Base-by-base conservation (phyloP, 2,797 vertebrate species). In the Triplophysa yarkandensis region DNA sequence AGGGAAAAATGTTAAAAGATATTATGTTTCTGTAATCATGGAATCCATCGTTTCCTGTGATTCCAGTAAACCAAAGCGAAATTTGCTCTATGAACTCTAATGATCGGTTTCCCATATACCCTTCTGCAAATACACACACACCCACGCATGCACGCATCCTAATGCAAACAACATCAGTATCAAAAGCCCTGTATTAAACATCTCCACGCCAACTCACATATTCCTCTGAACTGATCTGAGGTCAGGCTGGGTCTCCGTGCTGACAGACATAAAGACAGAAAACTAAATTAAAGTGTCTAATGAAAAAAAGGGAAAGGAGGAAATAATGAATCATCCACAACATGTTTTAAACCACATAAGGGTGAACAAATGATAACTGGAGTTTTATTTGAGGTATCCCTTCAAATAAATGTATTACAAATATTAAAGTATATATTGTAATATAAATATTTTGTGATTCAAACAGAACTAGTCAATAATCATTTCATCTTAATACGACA, bases 161-260 rank as follows among this genome's bases (percentile, higher is more conserved):
- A 58, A 52, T 58, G 17, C 68, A 36, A 34, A 32, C 58, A 41
- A 8, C 28, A 36, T 77, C 25, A 65, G 39, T 44, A 27, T 34
- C 25, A 57, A 50, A 39, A 4, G 23, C 69, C 62, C 62, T 58
- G 25, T 2, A n/a, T 61, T n/a, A 16, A 74, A 19, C 17, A 2
- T 74, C 39, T 74, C 32, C 60, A 72, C 23, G 28, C 67, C 60
- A 71, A 77, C 76, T 77, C 69, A 77, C 75, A 71, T 50, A 50
- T 57, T 66, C 68, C 21, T 71, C 19, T 65, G 52, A 23, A 71
- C 76, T 67, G 69, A 60, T 60, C 69, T 72, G 70, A 60, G 34
- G 46, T 67, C 65, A 74, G 70, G 3, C 27, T 61, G 58, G 54
- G 32, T 74, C 71, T 73, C 58, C 57, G 7, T 32, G 58, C 63